These are phyloP conservation scores for Copsychus sechellarum DNA, from an alignment of 2,113 vertebrate genomes.

Conservation along the genomic window DNA sequence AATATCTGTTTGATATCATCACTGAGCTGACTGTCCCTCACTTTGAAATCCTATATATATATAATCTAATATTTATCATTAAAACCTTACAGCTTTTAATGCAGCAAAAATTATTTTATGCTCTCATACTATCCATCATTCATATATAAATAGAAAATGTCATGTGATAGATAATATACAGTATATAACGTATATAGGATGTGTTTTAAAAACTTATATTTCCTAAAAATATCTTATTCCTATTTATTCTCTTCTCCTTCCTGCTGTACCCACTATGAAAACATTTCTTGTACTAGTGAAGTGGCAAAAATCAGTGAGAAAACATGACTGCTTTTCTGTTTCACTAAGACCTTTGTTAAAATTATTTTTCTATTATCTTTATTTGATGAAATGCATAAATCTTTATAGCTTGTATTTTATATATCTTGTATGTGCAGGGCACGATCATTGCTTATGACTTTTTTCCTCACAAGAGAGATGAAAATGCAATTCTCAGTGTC, in stretches of 20 bases:
- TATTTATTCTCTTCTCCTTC: not conserved
- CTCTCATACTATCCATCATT: not conserved
- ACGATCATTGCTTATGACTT: not conserved
- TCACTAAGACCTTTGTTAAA: not conserved
- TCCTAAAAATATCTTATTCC: not conserved
- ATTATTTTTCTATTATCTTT: not conserved
- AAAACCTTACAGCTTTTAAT: not conserved
- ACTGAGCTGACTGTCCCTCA: not conserved
- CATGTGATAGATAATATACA: not conserved
- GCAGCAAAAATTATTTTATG: not conserved
- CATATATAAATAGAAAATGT: not conserved
- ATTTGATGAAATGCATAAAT: not conserved
- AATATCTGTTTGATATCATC: not conserved
- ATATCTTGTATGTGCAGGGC: not conserved
- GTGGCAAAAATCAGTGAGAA: not conserved
- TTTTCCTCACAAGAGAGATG: not conserved
- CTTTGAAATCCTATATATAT: not conserved
- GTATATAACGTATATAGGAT: not conserved
- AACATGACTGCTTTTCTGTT: not conserved
- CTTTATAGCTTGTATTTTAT: not conserved
- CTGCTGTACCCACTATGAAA: not conserved
- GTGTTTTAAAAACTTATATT: not conserved
- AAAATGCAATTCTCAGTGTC: not conserved
- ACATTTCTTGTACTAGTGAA: not conserved
- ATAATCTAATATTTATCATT: constrained; percentile 18